Evolutionary conservation across 2,888 invertebrate genomes (phyloP).

Genomic region (Pherbina coryleti): DNA sequence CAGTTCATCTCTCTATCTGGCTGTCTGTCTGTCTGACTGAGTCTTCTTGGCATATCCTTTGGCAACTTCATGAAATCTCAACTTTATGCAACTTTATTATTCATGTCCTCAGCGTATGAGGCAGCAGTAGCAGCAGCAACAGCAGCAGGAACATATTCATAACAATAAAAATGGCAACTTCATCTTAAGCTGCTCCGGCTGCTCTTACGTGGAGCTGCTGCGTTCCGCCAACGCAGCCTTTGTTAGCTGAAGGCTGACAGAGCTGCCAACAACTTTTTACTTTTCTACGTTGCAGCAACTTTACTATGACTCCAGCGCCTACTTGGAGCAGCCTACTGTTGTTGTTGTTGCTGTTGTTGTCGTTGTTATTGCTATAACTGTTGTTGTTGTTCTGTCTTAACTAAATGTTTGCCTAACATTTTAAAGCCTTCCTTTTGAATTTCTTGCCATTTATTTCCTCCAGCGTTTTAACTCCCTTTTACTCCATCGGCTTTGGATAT

Average conservation of each 20-base stretch:
- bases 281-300: background rate
- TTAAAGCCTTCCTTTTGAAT: constrained; percentile 39
- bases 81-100: constrained; percentile 11
- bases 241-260: background rate
- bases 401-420: constrained; percentile 43
- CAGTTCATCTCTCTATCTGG: constrained; percentile 39
- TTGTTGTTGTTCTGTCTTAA: background rate
- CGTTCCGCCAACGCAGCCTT: background rate
- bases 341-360: background rate
- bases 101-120: background rate
- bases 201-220: background rate
- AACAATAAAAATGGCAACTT: constrained; percentile 8
- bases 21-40: background rate
- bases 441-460: background rate
- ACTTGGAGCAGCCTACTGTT: background rate
- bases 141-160: background rate
- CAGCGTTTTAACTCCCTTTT: background rate
- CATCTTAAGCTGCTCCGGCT: background rate
- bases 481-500: background rate
- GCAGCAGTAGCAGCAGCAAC: background rate
- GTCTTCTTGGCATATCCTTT: background rate
- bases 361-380: background rate
- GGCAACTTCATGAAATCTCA: background rate
- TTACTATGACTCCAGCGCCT: background rate
- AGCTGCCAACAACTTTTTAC: constrained; percentile 9